Evolutionary conservation across 2,888 invertebrate genomes (phyloP).

Genomic region (Macaria liturata): DNA sequence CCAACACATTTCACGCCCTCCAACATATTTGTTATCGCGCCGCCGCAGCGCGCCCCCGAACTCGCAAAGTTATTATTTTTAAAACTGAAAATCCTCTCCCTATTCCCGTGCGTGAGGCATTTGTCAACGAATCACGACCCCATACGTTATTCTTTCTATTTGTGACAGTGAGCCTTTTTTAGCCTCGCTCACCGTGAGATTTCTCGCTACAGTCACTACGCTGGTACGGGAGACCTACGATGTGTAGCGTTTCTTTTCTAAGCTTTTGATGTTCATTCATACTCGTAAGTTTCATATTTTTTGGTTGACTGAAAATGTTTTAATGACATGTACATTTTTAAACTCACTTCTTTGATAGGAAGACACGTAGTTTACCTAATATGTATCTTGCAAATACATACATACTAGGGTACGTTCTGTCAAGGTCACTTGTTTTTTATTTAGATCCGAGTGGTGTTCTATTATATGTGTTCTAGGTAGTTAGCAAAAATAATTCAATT

Average conservation of each 20-base stretch:
- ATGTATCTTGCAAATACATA: too few relatives aligned
- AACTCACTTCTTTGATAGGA: too few relatives aligned
- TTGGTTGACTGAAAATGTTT: too few relatives aligned
- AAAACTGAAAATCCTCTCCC: conserved; percentile 45
- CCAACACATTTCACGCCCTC: conserved; percentile 41
- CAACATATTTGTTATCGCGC: conserved; percentile 46
- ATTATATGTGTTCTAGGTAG: too few relatives aligned
- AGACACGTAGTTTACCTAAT: too few relatives aligned
- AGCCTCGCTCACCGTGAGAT: conserved; percentile 13
- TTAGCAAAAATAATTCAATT: too few relatives aligned
- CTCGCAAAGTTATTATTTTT: conserved; percentile 57
- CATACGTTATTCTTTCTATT: conserved; percentile 39
- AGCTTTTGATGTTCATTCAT: too few relatives aligned
- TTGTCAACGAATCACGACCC: conserved; percentile 70
- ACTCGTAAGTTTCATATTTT: too few relatives aligned
- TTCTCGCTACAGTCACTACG: not conserved
- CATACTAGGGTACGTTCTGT: too few relatives aligned
- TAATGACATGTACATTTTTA: too few relatives aligned
- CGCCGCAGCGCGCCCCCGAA: conserved; percentile 39
- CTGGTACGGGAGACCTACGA: not conserved
- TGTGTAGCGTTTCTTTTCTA: not conserved
- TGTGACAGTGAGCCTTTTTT: conserved; percentile 30
- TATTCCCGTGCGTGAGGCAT: conserved; percentile 45
- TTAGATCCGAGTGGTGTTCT: too few relatives aligned
- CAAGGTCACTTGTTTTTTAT: too few relatives aligned